These are phyloP conservation scores for Dyspetes luteomarginatus DNA, from an alignment of 2,888 invertebrate species.

Conservation along the genomic window DNA sequence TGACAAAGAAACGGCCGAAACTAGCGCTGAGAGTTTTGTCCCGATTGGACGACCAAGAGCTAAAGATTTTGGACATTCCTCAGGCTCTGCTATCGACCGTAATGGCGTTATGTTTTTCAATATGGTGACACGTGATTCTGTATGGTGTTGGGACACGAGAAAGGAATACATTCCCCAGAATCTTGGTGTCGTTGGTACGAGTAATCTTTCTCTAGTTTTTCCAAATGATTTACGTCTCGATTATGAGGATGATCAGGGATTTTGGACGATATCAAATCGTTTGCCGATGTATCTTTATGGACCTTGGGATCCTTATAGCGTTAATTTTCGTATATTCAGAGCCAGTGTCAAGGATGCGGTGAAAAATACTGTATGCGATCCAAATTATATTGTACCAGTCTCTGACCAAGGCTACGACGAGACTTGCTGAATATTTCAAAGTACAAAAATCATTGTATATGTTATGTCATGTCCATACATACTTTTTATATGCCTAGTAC, in stretches of 20 bases:
- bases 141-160: slow-evolving; percentile 92
- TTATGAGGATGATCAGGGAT: slow-evolving; percentile 87
- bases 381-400: slow-evolving; percentile 81
- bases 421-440: slow-evolving; percentile 72
- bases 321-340: slow-evolving; percentile 90
- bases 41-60: slow-evolving; percentile 80
- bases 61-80: slow-evolving; percentile 87
- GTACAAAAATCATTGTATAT: slow-evolving; percentile 15
- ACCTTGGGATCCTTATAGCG: slow-evolving; percentile 86
- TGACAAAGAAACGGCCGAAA: slow-evolving; percentile 84
- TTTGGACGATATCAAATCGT: slow-evolving; percentile 91
- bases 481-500: no score
- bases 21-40: slow-evolving; percentile 77
- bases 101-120: slow-evolving; percentile 92
- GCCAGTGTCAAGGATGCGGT: slow-evolving; percentile 88
- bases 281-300: slow-evolving; percentile 90
- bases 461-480: background rate
- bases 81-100: slow-evolving; percentile 89
- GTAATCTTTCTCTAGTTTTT: slow-evolving; percentile 88
- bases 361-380: slow-evolving; percentile 89
- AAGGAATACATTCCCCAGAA: slow-evolving; percentile 88
- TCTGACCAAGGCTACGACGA: slow-evolving; percentile 75
- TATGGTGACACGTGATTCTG: slow-evolving; percentile 89
- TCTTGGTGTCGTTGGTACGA: slow-evolving; percentile 87
- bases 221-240: slow-evolving; percentile 93